Evolutionary conservation across 2,888 invertebrate genomes (phyloP).

Genomic region (Hydriomena furcata): DNA sequence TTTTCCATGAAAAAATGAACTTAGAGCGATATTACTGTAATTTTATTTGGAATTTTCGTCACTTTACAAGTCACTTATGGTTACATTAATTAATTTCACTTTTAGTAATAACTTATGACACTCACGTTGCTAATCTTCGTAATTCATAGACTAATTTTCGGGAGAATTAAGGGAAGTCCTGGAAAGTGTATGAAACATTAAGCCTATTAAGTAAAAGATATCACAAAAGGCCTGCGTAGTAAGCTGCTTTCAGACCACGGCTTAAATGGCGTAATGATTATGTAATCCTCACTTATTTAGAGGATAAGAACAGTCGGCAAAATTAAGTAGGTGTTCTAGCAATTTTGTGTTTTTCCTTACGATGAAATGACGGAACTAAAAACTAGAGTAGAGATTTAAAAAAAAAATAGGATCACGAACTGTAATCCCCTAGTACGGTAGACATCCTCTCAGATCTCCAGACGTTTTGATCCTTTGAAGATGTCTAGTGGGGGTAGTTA

Average conservation of each 20-base stretch:
- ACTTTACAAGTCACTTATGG: no score
- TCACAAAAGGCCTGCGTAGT: constrained; percentile 22
- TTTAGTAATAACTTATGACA: constrained; percentile 11
- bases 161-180: constrained; percentile 18
- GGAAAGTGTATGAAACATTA: constrained; percentile 28
- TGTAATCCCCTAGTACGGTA: no score
- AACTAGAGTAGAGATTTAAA: no score
- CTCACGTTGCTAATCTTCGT: constrained; percentile 21
- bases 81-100: constrained; percentile 12
- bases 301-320: constrained; percentile 15
- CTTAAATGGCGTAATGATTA: constrained; percentile 24
- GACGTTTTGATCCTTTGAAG: no score
- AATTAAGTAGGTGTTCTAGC: neutral
- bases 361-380: no score
- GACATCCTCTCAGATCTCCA: no score
- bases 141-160: constrained; percentile 20
- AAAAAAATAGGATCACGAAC: no score
- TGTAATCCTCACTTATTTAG: constrained; percentile 24
- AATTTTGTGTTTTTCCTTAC: neutral
- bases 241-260: constrained; percentile 22
- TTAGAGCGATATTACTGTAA: no score
- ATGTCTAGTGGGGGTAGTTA: no score
- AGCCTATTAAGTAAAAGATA: constrained; percentile 26
- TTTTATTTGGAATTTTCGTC: no score
- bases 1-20: no score